A percentile compares a stretch with the other conserved stretches of the same genome.
Conservation (phyloP, 2,113 vertebrate genomes). For the Psilopsiagon aurifrons region DNA sequence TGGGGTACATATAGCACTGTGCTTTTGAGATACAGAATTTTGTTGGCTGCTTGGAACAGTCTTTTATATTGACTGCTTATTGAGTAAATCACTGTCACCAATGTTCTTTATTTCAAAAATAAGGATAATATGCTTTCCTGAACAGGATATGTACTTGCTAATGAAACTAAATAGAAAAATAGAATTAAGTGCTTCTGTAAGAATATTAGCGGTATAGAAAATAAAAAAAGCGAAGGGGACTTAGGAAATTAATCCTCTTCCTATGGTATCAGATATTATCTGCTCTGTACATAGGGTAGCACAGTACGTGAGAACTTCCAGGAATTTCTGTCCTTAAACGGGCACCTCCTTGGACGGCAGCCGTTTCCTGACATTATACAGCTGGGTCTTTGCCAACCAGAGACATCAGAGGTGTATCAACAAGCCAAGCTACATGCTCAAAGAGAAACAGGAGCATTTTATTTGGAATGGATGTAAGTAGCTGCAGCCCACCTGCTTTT, state of each 20-base stretch:
- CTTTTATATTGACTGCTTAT: background rate
- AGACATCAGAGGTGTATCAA: conserved; percentile 86
- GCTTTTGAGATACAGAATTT: background rate
- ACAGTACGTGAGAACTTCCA: conserved; percentile 90
- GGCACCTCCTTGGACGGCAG: conserved; percentile 91
- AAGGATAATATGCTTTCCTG: background rate
- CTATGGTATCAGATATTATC: background rate
- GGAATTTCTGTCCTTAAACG: conserved; percentile 94
- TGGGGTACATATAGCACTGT: background rate
- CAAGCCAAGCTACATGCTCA: conserved; percentile 85
- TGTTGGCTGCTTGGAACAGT: background rate
- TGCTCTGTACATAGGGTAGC: conserved; percentile 78
- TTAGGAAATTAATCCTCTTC: background rate
- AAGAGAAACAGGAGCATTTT: conserved; percentile 79
- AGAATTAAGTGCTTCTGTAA: background rate
- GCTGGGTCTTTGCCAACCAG: conserved; percentile 89
- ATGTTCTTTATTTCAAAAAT: background rate
- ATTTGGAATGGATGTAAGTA: conserved; percentile 93
- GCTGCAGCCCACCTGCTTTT: background rate
- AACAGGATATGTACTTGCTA: background rate
- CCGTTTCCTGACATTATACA: conserved; percentile 92
- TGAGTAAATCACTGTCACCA: background rate
- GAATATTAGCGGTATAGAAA: background rate
- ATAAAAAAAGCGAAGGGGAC: background rate
- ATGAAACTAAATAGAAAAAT: background rate